Percentiles rank a stretch among this genome's conserved stretches.
Conservation (phyloP, 2,113 vertebrate genomes). For the Chionis minor region DNA sequence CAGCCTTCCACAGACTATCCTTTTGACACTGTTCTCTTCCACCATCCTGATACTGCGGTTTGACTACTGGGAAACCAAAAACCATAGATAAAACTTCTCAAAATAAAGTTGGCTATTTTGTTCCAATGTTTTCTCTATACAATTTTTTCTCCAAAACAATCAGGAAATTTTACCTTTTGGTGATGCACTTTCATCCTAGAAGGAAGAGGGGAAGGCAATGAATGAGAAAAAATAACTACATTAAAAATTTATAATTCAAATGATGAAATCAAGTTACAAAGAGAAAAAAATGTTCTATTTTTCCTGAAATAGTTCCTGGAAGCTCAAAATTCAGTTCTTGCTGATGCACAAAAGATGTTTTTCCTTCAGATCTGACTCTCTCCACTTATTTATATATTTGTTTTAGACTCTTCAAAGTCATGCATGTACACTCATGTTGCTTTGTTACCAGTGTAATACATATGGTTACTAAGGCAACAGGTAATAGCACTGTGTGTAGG, state of each 20-base stretch:
- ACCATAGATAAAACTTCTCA: not conserved
- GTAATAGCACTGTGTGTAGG: not conserved
- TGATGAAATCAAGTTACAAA: not conserved
- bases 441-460: not conserved
- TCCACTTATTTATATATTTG: not conserved
- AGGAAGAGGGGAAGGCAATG: not conserved
- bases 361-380: not conserved
- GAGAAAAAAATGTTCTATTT: not conserved
- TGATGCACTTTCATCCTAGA: not conserved
- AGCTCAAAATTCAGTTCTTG: not conserved
- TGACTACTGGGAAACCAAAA: not conserved
- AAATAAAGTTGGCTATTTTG: not conserved
- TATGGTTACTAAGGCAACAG: not conserved
- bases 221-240: not conserved
- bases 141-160: not conserved
- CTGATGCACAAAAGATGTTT: not conserved
- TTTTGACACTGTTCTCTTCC: not conserved
- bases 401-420: not conserved
- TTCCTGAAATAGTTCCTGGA: not conserved
- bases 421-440: not conserved
- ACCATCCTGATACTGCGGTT: not conserved
- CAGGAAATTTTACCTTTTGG: not conserved
- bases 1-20: rapidly evolving
- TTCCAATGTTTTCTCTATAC: not conserved
- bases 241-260: not conserved